Evolutionary conservation across 2,113 vertebrate species (phyloP).

Genomic region (Steatornis caripensis): DNA sequence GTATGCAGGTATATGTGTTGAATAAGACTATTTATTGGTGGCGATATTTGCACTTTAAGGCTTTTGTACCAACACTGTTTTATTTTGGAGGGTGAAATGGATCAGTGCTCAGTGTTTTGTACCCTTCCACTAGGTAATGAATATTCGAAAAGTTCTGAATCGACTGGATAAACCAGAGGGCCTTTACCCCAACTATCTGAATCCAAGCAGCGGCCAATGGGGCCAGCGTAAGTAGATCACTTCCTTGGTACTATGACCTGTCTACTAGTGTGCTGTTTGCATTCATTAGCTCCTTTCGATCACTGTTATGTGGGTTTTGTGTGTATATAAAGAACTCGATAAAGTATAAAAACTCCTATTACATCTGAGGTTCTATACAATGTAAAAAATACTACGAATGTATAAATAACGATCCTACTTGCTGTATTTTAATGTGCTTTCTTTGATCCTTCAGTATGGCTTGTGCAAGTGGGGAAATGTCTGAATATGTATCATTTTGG

Average conservation of each 20-base stretch:
- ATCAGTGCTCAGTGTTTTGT: neutral
- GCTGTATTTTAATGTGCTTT: neutral
- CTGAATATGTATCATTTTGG: neutral
- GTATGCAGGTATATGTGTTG: neutral
- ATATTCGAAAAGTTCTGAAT: constrained; percentile 91
- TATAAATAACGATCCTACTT: neutral
- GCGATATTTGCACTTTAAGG: neutral
- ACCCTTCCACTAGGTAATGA: constrained; percentile 84
- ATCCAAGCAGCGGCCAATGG: constrained; percentile 98
- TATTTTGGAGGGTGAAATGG: neutral
- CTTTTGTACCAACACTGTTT: neutral
- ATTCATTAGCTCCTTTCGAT: neutral
- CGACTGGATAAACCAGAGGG: constrained; percentile 94
- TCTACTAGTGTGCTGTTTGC: neutral
- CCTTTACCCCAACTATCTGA: constrained; percentile 96
- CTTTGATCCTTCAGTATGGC: neutral
- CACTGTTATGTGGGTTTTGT: fast-evolving
- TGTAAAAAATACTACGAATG: neutral
- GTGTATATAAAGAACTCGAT: neutral
- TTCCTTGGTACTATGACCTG: neutral
- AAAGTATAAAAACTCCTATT: neutral
- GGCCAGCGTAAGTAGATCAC: constrained; percentile 90
- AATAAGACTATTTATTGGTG: neutral
- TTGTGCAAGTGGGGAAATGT: neutral
- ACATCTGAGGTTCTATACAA: neutral